Evolutionary conservation across 2,888 invertebrate species (phyloP).

Genomic region (Pterostichus madidus): DNA sequence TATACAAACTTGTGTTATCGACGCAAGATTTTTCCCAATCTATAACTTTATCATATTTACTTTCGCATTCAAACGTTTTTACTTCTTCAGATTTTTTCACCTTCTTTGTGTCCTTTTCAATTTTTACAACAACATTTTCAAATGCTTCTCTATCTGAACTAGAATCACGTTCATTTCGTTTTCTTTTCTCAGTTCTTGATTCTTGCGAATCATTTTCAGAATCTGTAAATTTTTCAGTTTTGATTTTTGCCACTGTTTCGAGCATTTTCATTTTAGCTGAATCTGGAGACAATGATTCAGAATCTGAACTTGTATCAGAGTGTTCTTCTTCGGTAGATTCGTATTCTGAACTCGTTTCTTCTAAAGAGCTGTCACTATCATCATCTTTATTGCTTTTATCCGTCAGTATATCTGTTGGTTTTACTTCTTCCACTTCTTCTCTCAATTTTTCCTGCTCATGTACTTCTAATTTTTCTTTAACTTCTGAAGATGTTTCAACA

Average conservation of each 20-base stretch:
- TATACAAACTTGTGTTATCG: background rate
- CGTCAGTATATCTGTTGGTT: constrained; percentile 9
- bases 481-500: constrained; percentile 67
- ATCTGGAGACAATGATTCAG: constrained; percentile 40
- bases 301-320: constrained; percentile 31
- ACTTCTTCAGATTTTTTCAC: constrained; percentile 34
- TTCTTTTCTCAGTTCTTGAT: constrained; percentile 47
- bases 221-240: constrained; percentile 66
- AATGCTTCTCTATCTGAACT: constrained; percentile 3
- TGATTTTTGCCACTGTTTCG: constrained; percentile 61
- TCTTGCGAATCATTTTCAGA: constrained; percentile 56
- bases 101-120: constrained; percentile 47
- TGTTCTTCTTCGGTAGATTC: constrained; percentile 37
- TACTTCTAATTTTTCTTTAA: constrained; percentile 63
- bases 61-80: constrained; percentile 32
- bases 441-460: background rate
- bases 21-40: constrained; percentile 56
- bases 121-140: constrained; percentile 17
- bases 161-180: constrained; percentile 42
- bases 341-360: constrained; percentile 46
- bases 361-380: constrained; percentile 22
- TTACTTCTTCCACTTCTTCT: background rate
- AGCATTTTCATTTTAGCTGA: background rate
- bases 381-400: constrained; percentile 2
- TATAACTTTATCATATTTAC: constrained; percentile 55